Percentiles rank a stretch among this genome's conserved stretches.
These are phyloP conservation scores for Drosophila ustulata DNA, from an alignment of 2,888 invertebrate species.

Conservation along the genomic window DNA sequence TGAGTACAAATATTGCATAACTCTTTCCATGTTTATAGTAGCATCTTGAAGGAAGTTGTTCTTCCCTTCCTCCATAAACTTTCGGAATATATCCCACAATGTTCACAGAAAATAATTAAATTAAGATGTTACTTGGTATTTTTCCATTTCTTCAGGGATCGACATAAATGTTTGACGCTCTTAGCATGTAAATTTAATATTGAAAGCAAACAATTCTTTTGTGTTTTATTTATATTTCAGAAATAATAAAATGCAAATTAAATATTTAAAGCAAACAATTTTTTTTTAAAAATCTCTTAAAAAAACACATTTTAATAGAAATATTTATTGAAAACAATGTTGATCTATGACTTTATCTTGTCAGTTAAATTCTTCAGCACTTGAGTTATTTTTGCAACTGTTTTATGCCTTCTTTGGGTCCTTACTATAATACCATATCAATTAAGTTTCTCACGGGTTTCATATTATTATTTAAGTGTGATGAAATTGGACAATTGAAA, in stretches of 20 bases:
- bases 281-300: too few species aligned
- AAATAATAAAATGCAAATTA: too few species aligned
- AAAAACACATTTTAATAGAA: background rate
- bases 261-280: too few species aligned
- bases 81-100: background rate
- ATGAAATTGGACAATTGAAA: background rate
- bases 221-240: too few species aligned
- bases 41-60: slow-evolving; percentile 2
- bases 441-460: background rate
- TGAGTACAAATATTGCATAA: slow-evolving; percentile 11
- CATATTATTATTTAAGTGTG: background rate
- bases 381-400: background rate
- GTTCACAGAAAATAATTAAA: background rate
- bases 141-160: too few species aligned
- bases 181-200: background rate
- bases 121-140: too few species aligned
- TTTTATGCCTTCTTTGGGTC: background rate
- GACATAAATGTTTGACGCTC: background rate
- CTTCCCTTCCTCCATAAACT: background rate
- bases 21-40: slow-evolving; percentile 1
- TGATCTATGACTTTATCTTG: background rate
- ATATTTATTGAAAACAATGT: background rate
- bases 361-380: background rate
- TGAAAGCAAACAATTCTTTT: too few species aligned
- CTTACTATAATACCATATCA: background rate